Evolutionary conservation across 2,888 invertebrate species (phyloP), one percentile per base, ranked within the genome.

Genomic region (Hanleya hanleyi): DNA sequence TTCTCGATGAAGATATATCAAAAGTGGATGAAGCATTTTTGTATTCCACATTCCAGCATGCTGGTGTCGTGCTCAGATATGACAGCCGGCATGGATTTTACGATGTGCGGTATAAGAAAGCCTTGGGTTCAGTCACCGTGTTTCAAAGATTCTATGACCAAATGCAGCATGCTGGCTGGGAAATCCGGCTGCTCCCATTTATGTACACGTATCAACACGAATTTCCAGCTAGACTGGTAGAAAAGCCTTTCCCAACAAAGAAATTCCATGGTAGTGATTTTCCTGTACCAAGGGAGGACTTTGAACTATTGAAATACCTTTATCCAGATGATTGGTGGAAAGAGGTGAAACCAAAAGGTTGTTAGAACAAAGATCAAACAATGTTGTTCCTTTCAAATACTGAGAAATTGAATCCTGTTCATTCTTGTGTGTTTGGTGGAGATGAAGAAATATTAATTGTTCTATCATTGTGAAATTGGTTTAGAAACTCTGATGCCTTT

Each of bases 251-350:
- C 71, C 92, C 92, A 36, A 84, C 85, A 18, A 86, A 89, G 57
- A 83, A 89, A 22, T 87, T 93, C 64, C 78, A 83, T 50, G 80
- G 78, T 29, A 29, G 65, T 15, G 65, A 70, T 3, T 67, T 87
- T 32, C 92, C 93, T 12, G 92, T 92, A 22, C 93, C 93, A 1
- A 85, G 91, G 64, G 93, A 93, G 82, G 92, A 92, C 68, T 91
- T 93, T 49, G 93, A 93, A 86, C 89, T 93, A 57, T 92, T 93
- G 77, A 93, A 93, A 82, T 93, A 93, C 84, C 91, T 93, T 67
- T 93, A 92, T 83, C 92, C 92, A 0, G 91, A 92, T 71, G 91
- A 92, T 75, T 93, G 93, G 93, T 93, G 93, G 93, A 68, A 75
- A 26, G 82, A 81, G 51, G 77, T 81, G 1, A 81, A 76, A 51